Evolutionary conservation across 2,888 invertebrate species (phyloP).

Genomic region (Eupithecia inturbata): DNA sequence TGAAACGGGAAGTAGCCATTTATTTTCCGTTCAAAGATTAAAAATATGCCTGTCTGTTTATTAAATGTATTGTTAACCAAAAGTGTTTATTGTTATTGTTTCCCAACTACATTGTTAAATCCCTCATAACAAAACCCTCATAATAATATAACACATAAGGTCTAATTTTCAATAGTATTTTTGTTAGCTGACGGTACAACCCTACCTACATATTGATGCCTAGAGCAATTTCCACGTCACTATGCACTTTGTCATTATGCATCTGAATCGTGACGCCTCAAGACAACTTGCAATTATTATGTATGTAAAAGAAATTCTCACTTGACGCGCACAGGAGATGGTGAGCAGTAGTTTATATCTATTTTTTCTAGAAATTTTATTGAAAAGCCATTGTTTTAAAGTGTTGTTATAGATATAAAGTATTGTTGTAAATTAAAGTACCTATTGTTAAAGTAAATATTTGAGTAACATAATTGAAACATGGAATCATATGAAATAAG

Average conservation of each 20-base stretch:
- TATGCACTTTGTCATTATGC: slow-evolving; percentile 83
- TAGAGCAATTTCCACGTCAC: slow-evolving; percentile 82
- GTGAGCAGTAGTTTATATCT: slow-evolving; percentile 54
- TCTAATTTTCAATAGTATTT: slow-evolving; percentile 12
- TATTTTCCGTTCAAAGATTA: neutral
- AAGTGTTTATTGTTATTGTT: neutral
- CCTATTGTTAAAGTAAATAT: neutral
- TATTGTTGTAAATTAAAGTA: no score
- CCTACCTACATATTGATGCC: slow-evolving; percentile 48
- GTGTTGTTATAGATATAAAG: no score
- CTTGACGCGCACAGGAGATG: slow-evolving; percentile 64
- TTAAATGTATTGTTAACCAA: neutral
- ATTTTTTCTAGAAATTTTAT: slow-evolving; percentile 11
- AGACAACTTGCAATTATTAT: slow-evolving; percentile 83
- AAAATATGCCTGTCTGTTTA: neutral
- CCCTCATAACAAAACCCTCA: neutral
- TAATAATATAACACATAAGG: neutral
- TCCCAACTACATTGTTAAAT: neutral
- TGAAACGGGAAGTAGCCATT: neutral
- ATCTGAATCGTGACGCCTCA: slow-evolving; percentile 83
- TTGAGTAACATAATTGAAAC: neutral
- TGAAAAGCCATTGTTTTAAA: neutral
- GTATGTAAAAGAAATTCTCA: slow-evolving; percentile 83
- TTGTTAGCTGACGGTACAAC: slow-evolving; percentile 15
- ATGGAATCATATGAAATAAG: neutral